Base-by-base conservation (phyloP, 2,797 vertebrate species). In the Hoplostethus atlanticus region DNA sequence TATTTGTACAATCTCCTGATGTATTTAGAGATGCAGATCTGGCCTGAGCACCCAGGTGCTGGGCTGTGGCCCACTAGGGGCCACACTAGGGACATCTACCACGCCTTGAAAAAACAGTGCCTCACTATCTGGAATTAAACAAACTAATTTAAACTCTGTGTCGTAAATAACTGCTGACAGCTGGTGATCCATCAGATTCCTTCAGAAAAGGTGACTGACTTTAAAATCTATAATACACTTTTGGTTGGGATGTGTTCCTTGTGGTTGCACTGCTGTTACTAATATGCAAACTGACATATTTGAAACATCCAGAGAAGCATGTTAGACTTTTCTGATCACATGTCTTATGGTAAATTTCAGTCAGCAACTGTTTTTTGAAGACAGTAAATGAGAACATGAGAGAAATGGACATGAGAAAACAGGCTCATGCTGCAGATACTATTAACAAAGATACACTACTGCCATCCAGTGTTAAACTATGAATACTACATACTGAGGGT, bases 381-480 rank as follows among this genome's bases (percentile, higher is more conserved):
- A 59, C 40, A 44, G 21, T 30, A 2, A 34, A 34, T 55, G 30
- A 65, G 17, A 56, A 13, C 6, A 21, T 58, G 21, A 21, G 9
- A 77, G 38, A 64, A 53, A 2, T 50, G 53, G 55, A n/a, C 47
- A 34, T 40, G 28, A 51, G 64, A 51, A 44, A 28, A n/a, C 65
- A 72, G 68, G 6, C 10, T 28, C 11, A 48, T 38, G 12, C 36
- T 44, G 16, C 21, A 59, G 44, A 44, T 8, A 57, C 21, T 31
- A 48, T 71, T 11, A 81, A 73, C 44, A 71, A 78, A 87, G 73
- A 84, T 87, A 52, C 88, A 71, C 84, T 83, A 88, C 90, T 92
- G 93, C 93, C 94, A 90, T 81, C 94, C 90, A 78, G 91, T 92
- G 95, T 69, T 70, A 16, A 54, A 42, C 12, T 6, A 16, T 0